phyloP scores from a whole-genome alignment of 2,797 vertebrate genomes.

The Rallus crepitans region DNA sequence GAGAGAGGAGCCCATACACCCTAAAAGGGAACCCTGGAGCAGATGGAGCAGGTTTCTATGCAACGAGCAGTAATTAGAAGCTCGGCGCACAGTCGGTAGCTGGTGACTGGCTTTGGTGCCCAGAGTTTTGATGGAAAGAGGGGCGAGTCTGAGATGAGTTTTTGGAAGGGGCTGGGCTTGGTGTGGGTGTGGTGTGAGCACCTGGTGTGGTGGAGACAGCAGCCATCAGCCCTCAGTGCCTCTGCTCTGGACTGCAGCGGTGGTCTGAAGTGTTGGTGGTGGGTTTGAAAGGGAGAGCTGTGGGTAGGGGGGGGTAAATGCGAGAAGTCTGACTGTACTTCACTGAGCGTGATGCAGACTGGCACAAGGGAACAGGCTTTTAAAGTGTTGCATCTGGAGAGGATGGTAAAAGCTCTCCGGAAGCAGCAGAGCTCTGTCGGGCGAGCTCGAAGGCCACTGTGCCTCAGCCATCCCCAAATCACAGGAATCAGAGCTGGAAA shows the following conservation, averaged over 20 bases:
- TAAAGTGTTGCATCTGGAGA: background rate
- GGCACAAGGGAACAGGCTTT: background rate
- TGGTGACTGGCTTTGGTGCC: background rate
- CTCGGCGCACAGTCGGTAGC: background rate
- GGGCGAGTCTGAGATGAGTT: background rate
- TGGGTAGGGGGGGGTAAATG: rapidly evolving
- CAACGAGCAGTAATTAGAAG: conserved; percentile 12
- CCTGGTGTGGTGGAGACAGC: rapidly evolving
- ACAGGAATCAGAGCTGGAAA: background rate
- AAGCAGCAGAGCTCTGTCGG: background rate
- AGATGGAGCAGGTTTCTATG: conserved; percentile 41
- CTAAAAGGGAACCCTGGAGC: background rate
- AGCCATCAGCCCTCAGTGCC: rapidly evolving
- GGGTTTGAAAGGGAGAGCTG: background rate
- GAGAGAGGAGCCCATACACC: background rate
- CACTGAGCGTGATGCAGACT: rapidly evolving
- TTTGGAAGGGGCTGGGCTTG: background rate
- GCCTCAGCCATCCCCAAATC: background rate
- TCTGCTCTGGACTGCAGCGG: background rate
- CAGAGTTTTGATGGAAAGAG: background rate
- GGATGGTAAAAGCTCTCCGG: background rate
- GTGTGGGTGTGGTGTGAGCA: rapidly evolving
- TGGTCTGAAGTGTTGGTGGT: background rate
- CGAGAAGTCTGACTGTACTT: background rate
- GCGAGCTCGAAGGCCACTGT: background rate